These are phyloP conservation scores for Sorex maritimensis DNA, from an alignment of 2,797 vertebrate species.

Conservation along the genomic window DNA sequence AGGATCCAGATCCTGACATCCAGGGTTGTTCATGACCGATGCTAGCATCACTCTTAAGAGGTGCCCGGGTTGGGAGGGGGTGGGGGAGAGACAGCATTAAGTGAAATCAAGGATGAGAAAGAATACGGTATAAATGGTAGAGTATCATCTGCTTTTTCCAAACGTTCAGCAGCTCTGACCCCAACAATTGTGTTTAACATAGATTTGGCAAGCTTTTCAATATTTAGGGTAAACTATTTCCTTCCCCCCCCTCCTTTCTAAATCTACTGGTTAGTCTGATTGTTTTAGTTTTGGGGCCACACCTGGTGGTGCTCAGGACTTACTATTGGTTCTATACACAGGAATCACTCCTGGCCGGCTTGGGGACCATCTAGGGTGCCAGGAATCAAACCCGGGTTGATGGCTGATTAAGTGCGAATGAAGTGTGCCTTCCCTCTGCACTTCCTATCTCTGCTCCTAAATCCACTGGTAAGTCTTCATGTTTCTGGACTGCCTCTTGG, in stretches of 20 bases:
- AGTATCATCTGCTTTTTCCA: neutral
- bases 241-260: neutral
- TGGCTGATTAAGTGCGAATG: too few relatives aligned
- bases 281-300: too few relatives aligned
- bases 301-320: too few relatives aligned
- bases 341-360: too few relatives aligned
- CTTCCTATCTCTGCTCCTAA: too few relatives aligned
- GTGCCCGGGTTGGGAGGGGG: too few relatives aligned
- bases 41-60: neutral
- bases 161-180: neutral
- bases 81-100: neutral
- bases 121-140: neutral
- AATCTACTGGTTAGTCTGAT: neutral
- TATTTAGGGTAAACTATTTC: slow-evolving; percentile 9
- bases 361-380: too few relatives aligned
- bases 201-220: neutral
- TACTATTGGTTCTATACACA: too few relatives aligned
- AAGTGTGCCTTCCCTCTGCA: too few relatives aligned
- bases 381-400: too few relatives aligned
- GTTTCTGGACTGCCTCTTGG: neutral
- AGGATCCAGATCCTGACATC: neutral
- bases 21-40: neutral
- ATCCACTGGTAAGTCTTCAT: neutral
- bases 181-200: neutral
- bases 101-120: neutral